Evolutionary conservation across 2,888 invertebrate species (phyloP), one percentile per base, ranked within the genome.

Genomic region (Platynereis dumerilii): DNA sequence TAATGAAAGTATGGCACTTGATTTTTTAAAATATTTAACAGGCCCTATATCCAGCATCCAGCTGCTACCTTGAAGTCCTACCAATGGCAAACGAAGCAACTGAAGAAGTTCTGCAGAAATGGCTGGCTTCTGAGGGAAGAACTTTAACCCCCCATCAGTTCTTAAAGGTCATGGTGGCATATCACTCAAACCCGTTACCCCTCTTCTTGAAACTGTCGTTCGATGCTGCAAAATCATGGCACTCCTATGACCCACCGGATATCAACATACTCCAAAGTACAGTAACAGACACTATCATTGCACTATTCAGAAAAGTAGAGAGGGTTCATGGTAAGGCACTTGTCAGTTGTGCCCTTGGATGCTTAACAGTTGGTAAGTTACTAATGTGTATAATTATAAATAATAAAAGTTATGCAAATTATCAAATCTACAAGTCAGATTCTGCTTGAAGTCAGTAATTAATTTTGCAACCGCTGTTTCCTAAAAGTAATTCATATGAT

Each of bases 151-250:
- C 54, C 2, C 60, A 53, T 1, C 80, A 80, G 67, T 68, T 69
- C n/a, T 34, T 67, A 2, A 59, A 71, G 1, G 64, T 80, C 10
- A 29, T 74, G 17, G 42, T 65, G 0, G 71, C 76, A 1, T 76
- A 76, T 60, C 64, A 73, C 15, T 15, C 28, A 2, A 76, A 77
- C 53, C 76, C 80, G 0, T 48, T 77, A 7, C 79, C 80, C 12
- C 69, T 81, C 20, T 78, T 71, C 66, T 68, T 79, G 34, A 80
- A 79, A 65, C 71, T 80, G 22, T 71, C 76, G 2, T 76, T 79
- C 64, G 79, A 80, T 63, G 75, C 76, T 42, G 78, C 80, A 0
- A 70, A 70, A 22, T 65, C 72, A 29, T 81, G 81, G 81, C 74
- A 72, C 24, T 80, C 79, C 15, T 81, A 74, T 67, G 70, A 74